phyloP scores from a whole-genome alignment of 2,113 vertebrate species.

The Lepidothrix coronata region DNA sequence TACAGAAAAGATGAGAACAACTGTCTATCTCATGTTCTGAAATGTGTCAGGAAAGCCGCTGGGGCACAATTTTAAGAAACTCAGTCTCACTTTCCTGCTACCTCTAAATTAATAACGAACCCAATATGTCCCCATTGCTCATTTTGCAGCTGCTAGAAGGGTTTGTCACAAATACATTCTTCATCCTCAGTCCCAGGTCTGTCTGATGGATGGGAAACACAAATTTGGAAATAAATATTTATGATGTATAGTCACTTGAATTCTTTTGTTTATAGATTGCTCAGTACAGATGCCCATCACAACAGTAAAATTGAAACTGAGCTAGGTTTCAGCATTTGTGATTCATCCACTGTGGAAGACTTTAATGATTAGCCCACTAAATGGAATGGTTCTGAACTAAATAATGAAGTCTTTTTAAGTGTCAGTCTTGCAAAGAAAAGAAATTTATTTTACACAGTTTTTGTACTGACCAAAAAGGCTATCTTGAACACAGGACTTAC shows the following conservation, averaged over 20 bases:
- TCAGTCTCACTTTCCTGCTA: neutral
- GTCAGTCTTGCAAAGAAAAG: constrained; percentile 12
- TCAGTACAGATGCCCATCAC: constrained; percentile 14
- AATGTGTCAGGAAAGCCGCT: neutral
- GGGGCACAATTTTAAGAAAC: constrained; percentile 10
- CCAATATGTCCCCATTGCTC: neutral
- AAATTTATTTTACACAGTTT: neutral
- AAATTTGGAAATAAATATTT: constrained; percentile 65
- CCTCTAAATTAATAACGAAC: neutral
- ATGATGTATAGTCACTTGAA: neutral
- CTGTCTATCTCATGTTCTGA: constrained; percentile 28
- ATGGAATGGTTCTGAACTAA: constrained; percentile 41
- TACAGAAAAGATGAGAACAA: constrained; percentile 7
- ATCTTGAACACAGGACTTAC: neutral
- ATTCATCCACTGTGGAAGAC: constrained; percentile 8
- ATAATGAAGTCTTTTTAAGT: constrained; percentile 33
- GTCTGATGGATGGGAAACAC: neutral
- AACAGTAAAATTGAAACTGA: constrained; percentile 34
- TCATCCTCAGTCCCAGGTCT: neutral
- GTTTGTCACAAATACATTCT: constrained; percentile 16
- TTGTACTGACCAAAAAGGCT: constrained; percentile 3
- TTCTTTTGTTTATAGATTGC: constrained; percentile 39
- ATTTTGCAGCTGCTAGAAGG: neutral
- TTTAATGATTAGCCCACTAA: constrained; percentile 49
- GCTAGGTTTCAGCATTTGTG: constrained; percentile 18